Conservation (phyloP, 2,797 vertebrate species). For the Sylvia borin region DNA sequence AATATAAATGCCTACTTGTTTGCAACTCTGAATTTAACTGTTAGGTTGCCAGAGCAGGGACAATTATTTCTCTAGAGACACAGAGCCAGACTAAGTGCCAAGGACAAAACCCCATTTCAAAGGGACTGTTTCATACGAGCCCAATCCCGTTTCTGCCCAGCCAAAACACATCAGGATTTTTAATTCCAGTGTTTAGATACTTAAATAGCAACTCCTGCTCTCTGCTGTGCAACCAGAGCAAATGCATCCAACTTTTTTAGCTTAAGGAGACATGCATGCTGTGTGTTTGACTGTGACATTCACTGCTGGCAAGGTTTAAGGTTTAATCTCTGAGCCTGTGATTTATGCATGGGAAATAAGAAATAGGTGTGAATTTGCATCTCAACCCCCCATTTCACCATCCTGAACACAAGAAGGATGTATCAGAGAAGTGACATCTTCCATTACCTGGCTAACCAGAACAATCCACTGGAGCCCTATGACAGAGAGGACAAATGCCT, state of each 20-base stretch:
- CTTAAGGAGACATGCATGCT: neutral
- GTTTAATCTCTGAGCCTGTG: neutral
- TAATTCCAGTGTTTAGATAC: neutral
- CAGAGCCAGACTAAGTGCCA: neutral
- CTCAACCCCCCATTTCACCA: neutral
- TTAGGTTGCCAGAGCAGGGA: neutral
- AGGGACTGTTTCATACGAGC: neutral
- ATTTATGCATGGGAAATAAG: neutral
- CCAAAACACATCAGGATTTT: neutral
- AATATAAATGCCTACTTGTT: conserved; percentile 60
- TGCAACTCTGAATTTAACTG: conserved; percentile 56
- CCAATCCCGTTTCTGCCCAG: neutral
- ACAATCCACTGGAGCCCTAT: neutral
- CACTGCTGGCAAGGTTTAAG: neutral
- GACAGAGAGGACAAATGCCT: fast-evolving
- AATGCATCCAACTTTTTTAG: neutral
- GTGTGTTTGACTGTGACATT: neutral
- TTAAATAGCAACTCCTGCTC: neutral
- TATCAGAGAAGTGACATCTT: neutral
- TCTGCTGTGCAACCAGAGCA: neutral
- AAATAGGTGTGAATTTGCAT: neutral
- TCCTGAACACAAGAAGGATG: neutral
- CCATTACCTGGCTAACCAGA: neutral
- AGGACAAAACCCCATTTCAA: neutral
- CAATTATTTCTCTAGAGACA: neutral